Evolutionary conservation across 2,113 vertebrate genomes (phyloP).

Genomic region (Festucalex cinctus): DNA sequence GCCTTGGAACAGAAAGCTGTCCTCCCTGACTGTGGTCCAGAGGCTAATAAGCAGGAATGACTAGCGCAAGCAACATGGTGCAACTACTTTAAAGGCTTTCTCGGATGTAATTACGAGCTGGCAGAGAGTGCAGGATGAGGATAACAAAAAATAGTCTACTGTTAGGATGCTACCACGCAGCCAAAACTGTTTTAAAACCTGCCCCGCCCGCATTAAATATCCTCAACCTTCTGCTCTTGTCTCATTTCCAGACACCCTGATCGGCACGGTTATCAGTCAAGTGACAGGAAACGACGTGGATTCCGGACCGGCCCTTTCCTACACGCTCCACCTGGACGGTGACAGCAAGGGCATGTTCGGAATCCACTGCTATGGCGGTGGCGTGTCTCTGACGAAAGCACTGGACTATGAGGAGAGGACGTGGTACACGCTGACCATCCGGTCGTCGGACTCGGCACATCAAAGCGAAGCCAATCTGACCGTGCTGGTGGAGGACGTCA

Average conservation of each 20-base stretch:
- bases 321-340: conserved; percentile 76
- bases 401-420: conserved; percentile 83
- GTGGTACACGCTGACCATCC: conserved; percentile 81
- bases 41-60: conserved; percentile 8
- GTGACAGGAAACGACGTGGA: conserved; percentile 98
- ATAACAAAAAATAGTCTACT: background rate
- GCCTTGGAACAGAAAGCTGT: background rate
- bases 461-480: conserved; percentile 86
- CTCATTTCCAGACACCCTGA: conserved; percentile 72
- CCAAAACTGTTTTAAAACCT: background rate
- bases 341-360: conserved; percentile 76
- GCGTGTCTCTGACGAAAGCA: conserved; percentile 74
- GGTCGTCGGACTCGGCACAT: conserved; percentile 84
- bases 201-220: background rate
- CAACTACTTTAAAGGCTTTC: background rate
- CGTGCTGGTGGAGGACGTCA: conserved; percentile 86
- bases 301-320: conserved; percentile 85
- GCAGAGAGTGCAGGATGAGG: background rate
- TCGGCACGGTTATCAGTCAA: conserved; percentile 89
- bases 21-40: conserved; percentile 1
- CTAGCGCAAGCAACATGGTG: background rate
- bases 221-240: conserved; percentile 26
- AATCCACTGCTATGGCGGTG: conserved; percentile 84
- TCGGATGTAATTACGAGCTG: background rate
- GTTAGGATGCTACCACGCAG: background rate